Base-by-base conservation (phyloP, 1,140 invertebrate species). In the Drosophila setifemur region DNA sequence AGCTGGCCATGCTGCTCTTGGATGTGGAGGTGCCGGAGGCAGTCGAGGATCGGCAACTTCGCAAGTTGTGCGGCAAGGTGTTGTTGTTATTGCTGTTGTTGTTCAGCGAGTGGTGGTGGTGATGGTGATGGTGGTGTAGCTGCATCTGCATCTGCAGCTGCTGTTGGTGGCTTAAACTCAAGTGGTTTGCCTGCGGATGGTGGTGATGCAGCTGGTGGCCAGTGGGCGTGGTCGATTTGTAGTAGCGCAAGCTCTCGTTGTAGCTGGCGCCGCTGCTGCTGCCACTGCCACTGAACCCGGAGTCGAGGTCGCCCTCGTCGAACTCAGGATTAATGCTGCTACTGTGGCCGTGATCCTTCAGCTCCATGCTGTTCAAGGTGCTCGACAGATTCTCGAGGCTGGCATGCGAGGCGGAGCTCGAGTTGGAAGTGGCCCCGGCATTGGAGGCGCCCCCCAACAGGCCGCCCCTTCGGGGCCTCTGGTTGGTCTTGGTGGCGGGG, bases 261-360 rank as follows among this genome's bases (percentile, higher is more conserved):
- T 95, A 95, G 91, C 94, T 95, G 85, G 94, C 95, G 49, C 94
- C 93, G 90, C 94, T 95, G 88, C 94, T 95, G 66, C 89, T 90
- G 45, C 89, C 89, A 88, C 95, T 95, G 71, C 95, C 94, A 91
- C 95, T 95, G 90, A 96, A 96, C 12, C 95, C 95, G 82, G 95
- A 95, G 90, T 96, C 95, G 72, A 95, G 92, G 90, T 95, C 95
- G 45, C 94, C 94, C 50, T 93, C 93, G 75, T 93, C 91, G 90
- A 93, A 92, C 44, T 90, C 89, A 83, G 91, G 89, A 91, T 93
- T 53, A 93, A 95, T 50, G 94, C 94, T 78, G 94, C 91, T 91
- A 50, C 73, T 88, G 45, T 88, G 88, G 14, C 73, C 73, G 66
- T 95, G 94, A 85, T 95, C 95, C 28, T 95, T 95, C 1, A 94